Conservation (phyloP, 2,888 invertebrate genomes). For the Lacanobia wlatinum region DNA sequence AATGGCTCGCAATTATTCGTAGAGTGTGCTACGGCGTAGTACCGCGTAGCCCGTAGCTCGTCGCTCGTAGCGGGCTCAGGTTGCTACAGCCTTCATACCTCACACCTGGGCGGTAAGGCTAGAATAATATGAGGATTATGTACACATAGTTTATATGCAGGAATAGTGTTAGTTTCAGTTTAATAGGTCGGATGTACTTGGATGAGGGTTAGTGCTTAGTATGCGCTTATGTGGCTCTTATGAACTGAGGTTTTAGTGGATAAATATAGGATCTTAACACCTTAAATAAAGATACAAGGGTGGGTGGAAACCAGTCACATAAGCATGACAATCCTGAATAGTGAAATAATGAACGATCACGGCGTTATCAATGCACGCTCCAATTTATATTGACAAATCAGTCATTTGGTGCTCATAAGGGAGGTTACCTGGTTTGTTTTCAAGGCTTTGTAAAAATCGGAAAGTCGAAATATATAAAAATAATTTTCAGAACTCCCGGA, state of each 20-base stretch:
- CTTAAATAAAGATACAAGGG: not conserved
- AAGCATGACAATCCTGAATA: too few relatives aligned
- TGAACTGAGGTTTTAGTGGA: not conserved
- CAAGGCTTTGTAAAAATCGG: too few relatives aligned
- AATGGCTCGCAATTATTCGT: conserved; percentile 52
- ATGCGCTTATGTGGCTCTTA: conserved; percentile 7
- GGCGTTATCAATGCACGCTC: too few relatives aligned
- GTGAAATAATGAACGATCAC: too few relatives aligned
- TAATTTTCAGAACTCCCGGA: too few relatives aligned
- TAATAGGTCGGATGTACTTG: conserved; percentile 30
- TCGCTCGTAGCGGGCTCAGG: conserved; percentile 62
- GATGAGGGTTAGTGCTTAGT: conserved; percentile 7
- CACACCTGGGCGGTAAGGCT: conserved; percentile 37
- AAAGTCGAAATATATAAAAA: too few relatives aligned
- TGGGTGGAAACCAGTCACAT: too few relatives aligned
- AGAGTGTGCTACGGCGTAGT: conserved; percentile 54
- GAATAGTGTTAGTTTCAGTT: conserved; percentile 28
- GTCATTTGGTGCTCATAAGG: too few relatives aligned
- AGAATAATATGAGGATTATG: conserved; percentile 54
- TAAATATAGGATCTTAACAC: not conserved
- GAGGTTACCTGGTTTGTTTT: too few relatives aligned
- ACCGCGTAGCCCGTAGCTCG: conserved; percentile 47
- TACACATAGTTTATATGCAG: conserved; percentile 41
- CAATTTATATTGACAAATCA: too few relatives aligned
- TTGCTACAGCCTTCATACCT: conserved; percentile 54